phyloP scores from a whole-genome alignment of 1,140 invertebrate species.

The Elysia chlorotica region DNA sequence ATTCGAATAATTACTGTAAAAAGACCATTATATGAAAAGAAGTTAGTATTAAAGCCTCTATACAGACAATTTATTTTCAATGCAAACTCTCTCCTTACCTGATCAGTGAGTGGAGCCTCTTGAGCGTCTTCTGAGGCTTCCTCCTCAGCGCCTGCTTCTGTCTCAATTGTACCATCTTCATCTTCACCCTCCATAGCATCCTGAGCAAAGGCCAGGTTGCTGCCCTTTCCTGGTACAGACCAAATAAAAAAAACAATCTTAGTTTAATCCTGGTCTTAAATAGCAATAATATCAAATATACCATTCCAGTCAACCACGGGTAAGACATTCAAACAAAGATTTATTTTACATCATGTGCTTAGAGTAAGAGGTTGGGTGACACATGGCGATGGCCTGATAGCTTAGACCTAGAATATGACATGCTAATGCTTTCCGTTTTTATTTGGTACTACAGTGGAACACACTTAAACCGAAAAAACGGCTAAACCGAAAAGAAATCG shows the following conservation, averaged over 20 bases:
- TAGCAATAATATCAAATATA: background rate
- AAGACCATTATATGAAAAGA: background rate
- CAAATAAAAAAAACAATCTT: background rate
- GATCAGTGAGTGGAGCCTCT: background rate
- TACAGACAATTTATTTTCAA: background rate
- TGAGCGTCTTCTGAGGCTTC: constrained; percentile 31
- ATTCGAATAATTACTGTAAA: too few relatives aligned
- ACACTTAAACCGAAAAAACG: too few relatives aligned
- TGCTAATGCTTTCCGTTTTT: too few relatives aligned
- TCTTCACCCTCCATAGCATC: constrained; percentile 53
- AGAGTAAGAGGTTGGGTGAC: too few relatives aligned
- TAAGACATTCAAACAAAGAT: too few relatives aligned
- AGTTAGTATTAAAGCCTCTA: background rate
- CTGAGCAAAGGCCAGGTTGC: constrained; percentile 29
- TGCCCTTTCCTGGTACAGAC: constrained; percentile 12
- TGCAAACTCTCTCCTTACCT: background rate
- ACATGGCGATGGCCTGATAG: background rate
- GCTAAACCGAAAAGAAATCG: too few relatives aligned
- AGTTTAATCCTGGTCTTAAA: background rate
- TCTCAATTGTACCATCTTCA: constrained; percentile 52
- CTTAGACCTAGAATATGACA: too few relatives aligned
- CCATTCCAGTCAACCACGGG: background rate
- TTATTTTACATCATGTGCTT: background rate
- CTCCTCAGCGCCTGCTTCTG: constrained; percentile 37
- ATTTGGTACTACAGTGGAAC: too few relatives aligned